A percentile compares a stretch with the other conserved stretches of the same genome.
Conservation (phyloP, 2,888 invertebrate species). For the Himalopsyche anomala region DNA sequence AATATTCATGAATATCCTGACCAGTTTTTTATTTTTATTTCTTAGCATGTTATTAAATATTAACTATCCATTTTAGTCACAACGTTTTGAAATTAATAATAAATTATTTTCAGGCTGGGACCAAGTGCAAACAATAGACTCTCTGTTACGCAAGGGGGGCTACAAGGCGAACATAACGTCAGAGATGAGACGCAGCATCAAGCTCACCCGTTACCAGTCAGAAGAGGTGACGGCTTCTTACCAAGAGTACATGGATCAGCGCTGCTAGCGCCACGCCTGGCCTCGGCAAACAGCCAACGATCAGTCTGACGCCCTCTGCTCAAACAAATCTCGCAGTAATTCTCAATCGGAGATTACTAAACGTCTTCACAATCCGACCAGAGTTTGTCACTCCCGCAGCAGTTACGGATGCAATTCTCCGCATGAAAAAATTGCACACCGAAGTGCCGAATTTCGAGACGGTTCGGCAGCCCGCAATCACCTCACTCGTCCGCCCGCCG, state of each 20-base stretch:
- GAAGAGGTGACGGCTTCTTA: constrained; percentile 95
- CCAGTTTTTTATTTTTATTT: no score
- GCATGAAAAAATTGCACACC: constrained; percentile 31
- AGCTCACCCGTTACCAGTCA: constrained; percentile 96
- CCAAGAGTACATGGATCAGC: constrained; percentile 86
- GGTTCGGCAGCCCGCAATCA: background rate
- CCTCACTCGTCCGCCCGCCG: background rate
- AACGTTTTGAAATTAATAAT: background rate
- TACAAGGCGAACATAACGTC: constrained; percentile 94
- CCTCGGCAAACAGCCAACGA: constrained; percentile 69
- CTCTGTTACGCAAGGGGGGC: constrained; percentile 97
- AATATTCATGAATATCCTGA: no score
- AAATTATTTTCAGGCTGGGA: constrained; percentile 90
- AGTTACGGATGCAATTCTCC: background rate
- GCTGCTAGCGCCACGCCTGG: constrained; percentile 85
- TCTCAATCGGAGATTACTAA: constrained; percentile 54
- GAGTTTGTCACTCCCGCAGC: background rate
- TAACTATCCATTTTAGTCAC: no score
- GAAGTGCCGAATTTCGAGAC: background rate
- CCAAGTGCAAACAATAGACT: constrained; percentile 98
- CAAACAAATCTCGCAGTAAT: constrained; percentile 68
- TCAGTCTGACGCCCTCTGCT: constrained; percentile 66
- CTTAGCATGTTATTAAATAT: background rate
- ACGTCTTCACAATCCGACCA: background rate
- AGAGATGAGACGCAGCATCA: constrained; percentile 91